Base-by-base conservation (phyloP, 2,113 vertebrate species). In the Aegypius monachus region DNA sequence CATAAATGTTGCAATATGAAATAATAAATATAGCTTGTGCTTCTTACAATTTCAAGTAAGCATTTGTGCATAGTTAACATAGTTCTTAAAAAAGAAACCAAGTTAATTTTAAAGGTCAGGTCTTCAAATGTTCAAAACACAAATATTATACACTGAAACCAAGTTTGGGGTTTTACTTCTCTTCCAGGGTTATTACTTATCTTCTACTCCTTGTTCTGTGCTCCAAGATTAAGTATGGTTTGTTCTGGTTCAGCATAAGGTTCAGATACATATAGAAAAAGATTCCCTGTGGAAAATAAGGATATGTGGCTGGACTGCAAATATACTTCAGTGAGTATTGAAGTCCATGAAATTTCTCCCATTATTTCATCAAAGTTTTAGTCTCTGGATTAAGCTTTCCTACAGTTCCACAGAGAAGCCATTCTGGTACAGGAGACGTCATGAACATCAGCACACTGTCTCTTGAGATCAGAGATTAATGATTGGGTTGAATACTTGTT, bases 381-480 rank as follows among this genome's bases (percentile, higher is more conserved):
- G 12, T 19, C 25, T 66, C 45, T 77, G 22, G 27, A n/a, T 86
- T 38, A 86, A 62, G 9, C 7, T 48, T 6, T 56, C 14, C 10
- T 48, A 7, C 4, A 2, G 18, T 34, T 86, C 32, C 42, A 36
- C 10, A 32, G 29, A 91, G 56, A 82, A 75, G 23, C 25, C 9
- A 8, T 65, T 62, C 48, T 84, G 20, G 5, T 50, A 61, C 13
- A 56, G 34, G 11, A 84, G 23, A 11, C 4, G 12, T 42, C 42
- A 42, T 26, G 6, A 67, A 13, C 7, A 15, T 4, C 27, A 66
- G 34, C n/a, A 29, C 0, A 0, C 6, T 70, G 8, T 55, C 20
- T 74, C 32, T 61, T 4, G 1, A 67, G 38, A 53, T 67, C 29
- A 31, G 26, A 47, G 42, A 36, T 55, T 50, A 84, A 47, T 63